Evolutionary conservation across 2,888 invertebrate species (phyloP), one percentile per base, ranked within the genome.

Genomic region (Clunio marinus): DNA sequence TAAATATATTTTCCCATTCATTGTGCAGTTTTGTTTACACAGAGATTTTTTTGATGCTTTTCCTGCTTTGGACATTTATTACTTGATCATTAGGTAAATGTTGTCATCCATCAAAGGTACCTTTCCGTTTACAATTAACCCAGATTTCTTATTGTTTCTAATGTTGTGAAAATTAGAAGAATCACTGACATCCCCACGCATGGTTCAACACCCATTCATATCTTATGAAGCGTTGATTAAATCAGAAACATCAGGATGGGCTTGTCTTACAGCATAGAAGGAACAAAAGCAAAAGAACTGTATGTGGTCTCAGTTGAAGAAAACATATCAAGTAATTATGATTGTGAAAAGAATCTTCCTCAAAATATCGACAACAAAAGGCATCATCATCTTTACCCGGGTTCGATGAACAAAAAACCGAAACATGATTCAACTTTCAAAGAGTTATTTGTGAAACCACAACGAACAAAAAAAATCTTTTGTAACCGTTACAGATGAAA

Each of bases 1-100:
- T 65, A 65, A 65, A 65, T 41, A 62, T 41, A 62, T 62, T 27
- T 58, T 59, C 32, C 32, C 13, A n/a, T 32, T n/a, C 32, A 7
- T n/a, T n/a, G n/a, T n/a, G 28, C n/a, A 60, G 24, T 51, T 17
- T 22, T 24, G 20, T 51, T 22, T 41, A 4, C 41, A 59, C 32
- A 37, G 20, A 37, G 22, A 60, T 13, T 60, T 35, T n/a, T n/a
- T n/a, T n/a, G n/a, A 35, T 32, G 1, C 25, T 57, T 7, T 5
- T 27, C 2, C 15, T 15, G n/a, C 45, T 17, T 25, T 57, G 25
- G 57, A 57, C 57, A 57, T 57, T 57, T 32, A 7, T 32, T 32
- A 8, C 32, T 32, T 32, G 32, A 17, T 59, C 59, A 59, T 59
- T 59, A 59, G 59, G 41, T 41, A 13, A 41, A 41, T 13, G 7